Evolutionary conservation across 2,888 invertebrate species (phyloP), one percentile per base, ranked within the genome.

Genomic region (Brenthis daphne): DNA sequence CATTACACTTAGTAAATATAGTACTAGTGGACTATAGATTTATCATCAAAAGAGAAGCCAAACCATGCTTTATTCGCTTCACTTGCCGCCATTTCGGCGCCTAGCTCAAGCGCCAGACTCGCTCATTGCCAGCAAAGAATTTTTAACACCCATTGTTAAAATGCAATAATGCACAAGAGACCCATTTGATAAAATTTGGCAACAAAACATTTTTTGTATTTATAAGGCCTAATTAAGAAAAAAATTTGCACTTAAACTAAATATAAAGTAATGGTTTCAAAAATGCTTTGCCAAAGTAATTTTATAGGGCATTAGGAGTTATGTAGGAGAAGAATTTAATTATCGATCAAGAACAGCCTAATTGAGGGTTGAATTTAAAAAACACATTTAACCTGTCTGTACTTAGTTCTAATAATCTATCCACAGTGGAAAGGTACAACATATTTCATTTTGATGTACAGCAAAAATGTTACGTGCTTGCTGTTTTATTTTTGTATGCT

Each of bases 51-150:
- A 57, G 66, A 50, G 60, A 64, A 65, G 73, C 71, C 71, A 73
- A 73, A 67, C 73, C 76, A 75, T 72, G 74, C 67, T 70, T 68
- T 63, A 60, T 60, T 61, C 68, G 60, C 64, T 57, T 65, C 63
- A 67, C 33, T 67, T 65, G 56, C 72, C 70, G 73, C 65, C 73
- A 65, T 54, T 43, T 51, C 67, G 73, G 67, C 73, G 69, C 73
- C 71, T 54, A 20, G 50, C 50, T 24, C 56, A 37, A 68, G 57
- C 64, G 68, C 69, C 67, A 69, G 65, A 68, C 57, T 13, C 61
- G 55, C 71, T 73, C 69, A 71, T 69, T 70, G 72, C 70, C 72
- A 73, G 72, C 64, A 57, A 54, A 66, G 33, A 68, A 50, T 61
- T 50, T 68, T 64, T 47, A 51, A 68, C 43, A 61, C 54, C 61